Conservation (phyloP, 2,797 vertebrate species). For the Lepilemur ruficaudatus region DNA sequence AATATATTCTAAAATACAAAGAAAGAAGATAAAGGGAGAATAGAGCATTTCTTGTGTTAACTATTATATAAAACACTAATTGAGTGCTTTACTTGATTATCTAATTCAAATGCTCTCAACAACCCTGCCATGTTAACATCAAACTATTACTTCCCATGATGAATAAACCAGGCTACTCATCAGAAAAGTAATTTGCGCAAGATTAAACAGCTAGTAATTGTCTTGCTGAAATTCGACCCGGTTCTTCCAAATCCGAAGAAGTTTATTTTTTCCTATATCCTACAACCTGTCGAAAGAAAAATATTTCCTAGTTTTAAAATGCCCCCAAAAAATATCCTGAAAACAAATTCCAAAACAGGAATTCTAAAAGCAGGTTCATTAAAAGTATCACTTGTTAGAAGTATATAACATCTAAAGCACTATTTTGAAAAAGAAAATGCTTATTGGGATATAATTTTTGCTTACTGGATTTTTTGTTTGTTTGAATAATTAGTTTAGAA, state of each 20-base stretch:
- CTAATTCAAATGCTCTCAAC: background rate
- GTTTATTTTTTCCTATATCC: background rate
- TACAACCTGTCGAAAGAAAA: background rate
- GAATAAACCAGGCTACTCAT: slow-evolving; percentile 1
- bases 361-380: background rate
- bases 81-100: background rate
- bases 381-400: background rate
- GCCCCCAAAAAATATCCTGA: background rate
- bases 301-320: background rate
- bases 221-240: background rate
- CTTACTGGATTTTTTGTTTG: background rate
- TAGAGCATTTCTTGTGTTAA: background rate
- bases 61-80: background rate
- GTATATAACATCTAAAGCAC: background rate
- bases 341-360: slow-evolving; percentile 17
- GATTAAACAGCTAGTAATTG: background rate
- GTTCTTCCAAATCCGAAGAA: background rate
- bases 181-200: background rate
- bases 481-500: slow-evolving; percentile 24
- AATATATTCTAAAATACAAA: slow-evolving; percentile 12
- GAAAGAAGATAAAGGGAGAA: background rate
- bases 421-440: background rate
- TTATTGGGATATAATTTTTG: background rate
- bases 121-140: background rate
- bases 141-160: background rate